These are phyloP conservation scores for Cyphotilapia sp. DNA, from an alignment of 2,113 vertebrate genomes.

Conservation along the genomic window DNA sequence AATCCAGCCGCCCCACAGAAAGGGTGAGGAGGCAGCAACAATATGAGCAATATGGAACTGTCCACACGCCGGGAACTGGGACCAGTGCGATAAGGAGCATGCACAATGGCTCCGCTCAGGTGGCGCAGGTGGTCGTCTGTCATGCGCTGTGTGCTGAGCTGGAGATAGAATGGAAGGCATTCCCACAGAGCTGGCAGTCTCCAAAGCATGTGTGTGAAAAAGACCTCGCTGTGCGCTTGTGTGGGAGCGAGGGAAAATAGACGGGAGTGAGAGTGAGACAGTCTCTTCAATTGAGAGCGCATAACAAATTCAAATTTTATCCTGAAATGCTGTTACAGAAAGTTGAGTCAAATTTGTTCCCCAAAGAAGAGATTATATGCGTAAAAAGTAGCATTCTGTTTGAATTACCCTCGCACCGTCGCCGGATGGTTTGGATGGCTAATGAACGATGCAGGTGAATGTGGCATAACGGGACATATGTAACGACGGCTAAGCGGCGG, in stretches of 20 bases:
- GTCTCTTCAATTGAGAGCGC: background rate
- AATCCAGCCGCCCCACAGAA: background rate
- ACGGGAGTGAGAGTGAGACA: background rate
- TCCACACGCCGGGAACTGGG: slow-evolving; percentile 33
- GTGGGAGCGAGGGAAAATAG: background rate
- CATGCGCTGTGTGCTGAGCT: slow-evolving; percentile 12
- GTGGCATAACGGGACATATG: slow-evolving; percentile 23
- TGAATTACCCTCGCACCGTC: background rate
- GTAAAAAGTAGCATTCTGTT: background rate
- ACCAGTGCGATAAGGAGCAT: slow-evolving; percentile 41
- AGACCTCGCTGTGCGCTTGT: background rate
- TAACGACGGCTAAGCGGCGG: background rate
- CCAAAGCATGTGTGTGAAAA: background rate
- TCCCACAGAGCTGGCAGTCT: slow-evolving; percentile 22
- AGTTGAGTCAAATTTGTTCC: background rate
- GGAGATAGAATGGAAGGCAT: slow-evolving; percentile 25
- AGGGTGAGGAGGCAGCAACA: slow-evolving; percentile 22
- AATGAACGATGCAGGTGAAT: slow-evolving; percentile 18
- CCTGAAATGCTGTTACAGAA: background rate
- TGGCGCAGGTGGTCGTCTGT: slow-evolving; percentile 56
- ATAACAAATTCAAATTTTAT: background rate
- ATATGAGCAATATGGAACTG: slow-evolving; percentile 37
- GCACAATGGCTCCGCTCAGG: slow-evolving; percentile 57
- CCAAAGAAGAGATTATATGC: background rate
- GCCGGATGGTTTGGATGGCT: background rate